Percentiles rank a stretch among this genome's conserved stretches.
Conservation (phyloP, 2,113 vertebrate genomes). For the Amphiprion percula region DNA sequence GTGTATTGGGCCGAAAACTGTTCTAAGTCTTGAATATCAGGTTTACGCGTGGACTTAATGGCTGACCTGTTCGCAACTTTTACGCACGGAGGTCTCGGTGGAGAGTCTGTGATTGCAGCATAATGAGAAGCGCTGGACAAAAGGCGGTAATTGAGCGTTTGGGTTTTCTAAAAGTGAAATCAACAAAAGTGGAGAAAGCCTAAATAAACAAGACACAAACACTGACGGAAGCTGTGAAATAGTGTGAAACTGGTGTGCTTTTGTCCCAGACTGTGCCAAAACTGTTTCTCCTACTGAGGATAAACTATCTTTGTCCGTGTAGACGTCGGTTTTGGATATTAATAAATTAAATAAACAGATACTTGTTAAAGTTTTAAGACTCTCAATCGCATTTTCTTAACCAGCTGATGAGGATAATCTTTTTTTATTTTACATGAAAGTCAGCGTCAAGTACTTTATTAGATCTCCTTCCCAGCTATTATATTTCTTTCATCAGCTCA, state of each 20-base stretch:
- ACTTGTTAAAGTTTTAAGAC: slow-evolving; percentile 20
- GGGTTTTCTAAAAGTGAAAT: background rate
- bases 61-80: slow-evolving; percentile 45
- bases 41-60: slow-evolving; percentile 43
- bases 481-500: slow-evolving; percentile 9
- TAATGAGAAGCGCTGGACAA: slow-evolving; percentile 38
- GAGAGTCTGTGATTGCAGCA: slow-evolving; percentile 27
- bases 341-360: slow-evolving; percentile 30
- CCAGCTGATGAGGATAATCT: background rate
- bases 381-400: background rate
- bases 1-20: slow-evolving; percentile 60
- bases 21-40: slow-evolving; percentile 36
- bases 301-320: background rate
- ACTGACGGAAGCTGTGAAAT: background rate
- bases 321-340: slow-evolving; percentile 48
- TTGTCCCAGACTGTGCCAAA: slow-evolving; percentile 20
- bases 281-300: slow-evolving; percentile 15
- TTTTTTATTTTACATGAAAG: background rate
- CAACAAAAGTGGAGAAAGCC: background rate
- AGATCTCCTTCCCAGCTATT: slow-evolving; percentile 13
- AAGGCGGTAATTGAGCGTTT: slow-evolving; percentile 28
- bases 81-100: slow-evolving; percentile 50
- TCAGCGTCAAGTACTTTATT: background rate
- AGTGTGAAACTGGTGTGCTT: slow-evolving; percentile 28
- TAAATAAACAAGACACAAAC: slow-evolving; percentile 49